A percentile compares a stretch with the other conserved stretches of the same genome.
These are phyloP conservation scores for Solea solea DNA, from an alignment of 2,113 vertebrate genomes.

Conservation along the genomic window DNA sequence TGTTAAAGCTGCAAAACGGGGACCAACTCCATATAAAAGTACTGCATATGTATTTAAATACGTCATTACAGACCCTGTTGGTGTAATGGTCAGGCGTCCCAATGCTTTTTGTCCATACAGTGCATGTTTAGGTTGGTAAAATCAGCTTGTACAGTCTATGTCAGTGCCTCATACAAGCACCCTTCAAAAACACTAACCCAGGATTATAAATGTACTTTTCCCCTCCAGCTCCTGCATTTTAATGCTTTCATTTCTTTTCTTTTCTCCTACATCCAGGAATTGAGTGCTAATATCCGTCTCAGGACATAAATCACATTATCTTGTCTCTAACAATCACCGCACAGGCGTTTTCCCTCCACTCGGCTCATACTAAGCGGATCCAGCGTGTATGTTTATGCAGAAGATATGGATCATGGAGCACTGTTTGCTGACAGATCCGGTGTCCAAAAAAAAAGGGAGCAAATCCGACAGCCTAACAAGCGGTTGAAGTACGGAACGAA, in stretches of 20 bases:
- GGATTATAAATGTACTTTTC: neutral
- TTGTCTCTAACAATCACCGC: conserved; percentile 5
- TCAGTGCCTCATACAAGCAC: no score
- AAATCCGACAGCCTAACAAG: conserved; percentile 48
- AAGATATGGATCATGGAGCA: conserved; percentile 31
- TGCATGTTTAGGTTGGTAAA: no score
- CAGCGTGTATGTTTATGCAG: neutral
- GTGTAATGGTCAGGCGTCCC: no score
- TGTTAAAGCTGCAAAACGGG: no score
- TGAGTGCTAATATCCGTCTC: conserved; percentile 6
- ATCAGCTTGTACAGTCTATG: no score
- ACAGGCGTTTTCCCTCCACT: conserved; percentile 30
- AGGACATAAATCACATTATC: conserved; percentile 23
- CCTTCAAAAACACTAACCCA: neutral
- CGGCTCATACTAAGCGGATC: conserved; percentile 16
- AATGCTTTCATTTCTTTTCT: conserved; percentile 5
- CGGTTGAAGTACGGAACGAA: conserved; percentile 37
- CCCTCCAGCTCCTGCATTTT: neutral
- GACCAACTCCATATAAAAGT: no score
- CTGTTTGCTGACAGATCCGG: conserved; percentile 50
- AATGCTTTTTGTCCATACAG: no score
- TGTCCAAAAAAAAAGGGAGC: conserved; percentile 51
- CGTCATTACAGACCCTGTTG: no score
- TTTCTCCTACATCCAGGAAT: neutral
- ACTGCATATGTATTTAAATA: no score